Percentiles rank a stretch among this genome's conserved stretches.
These are phyloP conservation scores for Hyles lineata DNA, from an alignment of 2,888 invertebrate species.

Conservation along the genomic window DNA sequence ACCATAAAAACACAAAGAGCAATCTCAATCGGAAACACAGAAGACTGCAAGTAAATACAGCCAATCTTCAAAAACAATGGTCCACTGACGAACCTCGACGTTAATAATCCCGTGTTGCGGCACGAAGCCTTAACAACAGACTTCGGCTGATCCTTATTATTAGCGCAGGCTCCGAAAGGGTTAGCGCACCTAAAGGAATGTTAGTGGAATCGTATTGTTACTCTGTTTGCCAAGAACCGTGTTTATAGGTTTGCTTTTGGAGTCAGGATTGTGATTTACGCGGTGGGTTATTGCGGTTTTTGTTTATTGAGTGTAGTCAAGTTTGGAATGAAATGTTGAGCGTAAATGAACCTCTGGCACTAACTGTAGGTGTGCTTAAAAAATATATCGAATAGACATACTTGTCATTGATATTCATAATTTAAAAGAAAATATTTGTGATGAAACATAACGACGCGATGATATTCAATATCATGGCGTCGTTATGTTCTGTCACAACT, in stretches of 20 bases:
- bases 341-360: no score
- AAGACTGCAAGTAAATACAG: neutral
- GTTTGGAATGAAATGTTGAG: no score
- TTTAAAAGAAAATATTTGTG: no score
- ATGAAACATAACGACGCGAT: no score
- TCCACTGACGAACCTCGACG: neutral
- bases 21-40: neutral
- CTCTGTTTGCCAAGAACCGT: neutral
- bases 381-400: no score
- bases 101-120: neutral
- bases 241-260: neutral
- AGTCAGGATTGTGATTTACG: neutral
- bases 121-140: neutral
- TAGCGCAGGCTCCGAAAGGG: neutral
- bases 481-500: no score
- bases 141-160: slow-evolving; percentile 10
- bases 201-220: neutral
- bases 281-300: neutral
- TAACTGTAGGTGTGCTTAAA: no score
- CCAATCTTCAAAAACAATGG: neutral
- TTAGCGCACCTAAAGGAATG: neutral
- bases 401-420: no score
- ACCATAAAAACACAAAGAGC: neutral
- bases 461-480: no score
- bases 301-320: no score